Base-by-base conservation (phyloP, 2,113 vertebrate species). In the Microcebus jonahi region DNA sequence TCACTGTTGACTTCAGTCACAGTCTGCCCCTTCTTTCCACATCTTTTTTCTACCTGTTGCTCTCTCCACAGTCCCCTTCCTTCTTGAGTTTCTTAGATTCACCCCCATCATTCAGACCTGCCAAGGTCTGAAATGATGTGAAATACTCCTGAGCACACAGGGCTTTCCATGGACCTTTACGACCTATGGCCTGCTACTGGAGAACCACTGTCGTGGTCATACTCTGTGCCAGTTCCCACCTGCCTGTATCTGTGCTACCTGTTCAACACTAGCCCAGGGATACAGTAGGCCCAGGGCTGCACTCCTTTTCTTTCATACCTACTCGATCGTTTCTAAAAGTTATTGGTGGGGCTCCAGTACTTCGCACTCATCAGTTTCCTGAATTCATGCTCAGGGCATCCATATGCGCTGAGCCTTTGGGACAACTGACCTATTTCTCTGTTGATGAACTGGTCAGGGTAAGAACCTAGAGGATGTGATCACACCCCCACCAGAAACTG, bases 101-200 rank as follows among this genome's bases (percentile, higher is more conserved):
- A 31, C 45, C 15, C 27, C 17, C 27, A 9, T 31, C 9, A 2
- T 2, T 2, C 15, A 76, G 25, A 18, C 0, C 3, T 13, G 42
- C 61, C 82, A 34, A 21, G 12, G 42, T 3, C 45, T 65, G 59
- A 31, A 84, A 48, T 4, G 2, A 63, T 29, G 3, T 84, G 42
- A 42, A 14, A 23, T 67, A 50, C 6, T 67, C 3, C 42, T 50
- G 12, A 31, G 45, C 42, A 68, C 21, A 7, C 11, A 65, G 29
- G 27, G 1, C 27, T 84, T 65, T 45, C 17, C 27, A 12, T 29
- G 2, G 7, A 18, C 20, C 21, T 29, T 65, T 18, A 45, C 6
- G 25, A 23, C 23, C 20, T 14, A 25, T 27, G 2, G 34, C 21
- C 48, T 7, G 36, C 5, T 36, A 70, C 15, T 53, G 14, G 8